Base-by-base conservation (phyloP, 2,797 vertebrate genomes). In the Pterois miles region DNA sequence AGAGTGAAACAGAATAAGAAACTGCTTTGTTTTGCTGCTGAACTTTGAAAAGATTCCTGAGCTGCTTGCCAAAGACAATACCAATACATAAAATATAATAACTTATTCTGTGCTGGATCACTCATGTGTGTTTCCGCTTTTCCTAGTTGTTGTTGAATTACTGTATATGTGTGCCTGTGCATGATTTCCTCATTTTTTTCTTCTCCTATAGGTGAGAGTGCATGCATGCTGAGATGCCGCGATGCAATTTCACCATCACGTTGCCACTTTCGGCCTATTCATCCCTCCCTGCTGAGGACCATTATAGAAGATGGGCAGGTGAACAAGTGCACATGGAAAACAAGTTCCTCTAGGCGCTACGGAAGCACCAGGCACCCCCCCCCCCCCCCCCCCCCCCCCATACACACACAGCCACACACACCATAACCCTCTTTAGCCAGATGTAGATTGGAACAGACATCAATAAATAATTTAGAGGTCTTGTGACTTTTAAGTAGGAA, bases 401-500 rank as follows among this genome's bases (percentile, higher is more conserved):
- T 59, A 38, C 57, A 38, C 69, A 33, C 75, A 77, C 73, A 59
- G 88, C 80, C 77, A 81, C 80, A 74, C 70, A 53, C 25, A 71
- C 77, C 78, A 63, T 77, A 72, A 79, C 91, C 90, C 92, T 92
- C 89, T 93, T 93, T 80, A 89, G 94, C 88, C 89, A 96, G 95
- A 96, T 94, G 96, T 95, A 96, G 96, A 96, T 96, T 96, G 95
- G 96, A 95, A 93, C 92, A 97, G 96, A 96, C 96, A 97, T 98
- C 97, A 97, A 99, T 99, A 99, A 98, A 97, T 98, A 97, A 98
- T 98, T 94, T 98, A 96, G 90, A 92, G 83, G 83, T 94, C 92
- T 93, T 96, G 95, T 96, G 96, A 97, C 95, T 96, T 97, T 97
- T 97, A 98, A 98, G 96, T 96, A 96, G 96, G 96, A 97, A 96